Conservation (phyloP, 2,888 invertebrate species). For the Cerceris rybyensis region DNA sequence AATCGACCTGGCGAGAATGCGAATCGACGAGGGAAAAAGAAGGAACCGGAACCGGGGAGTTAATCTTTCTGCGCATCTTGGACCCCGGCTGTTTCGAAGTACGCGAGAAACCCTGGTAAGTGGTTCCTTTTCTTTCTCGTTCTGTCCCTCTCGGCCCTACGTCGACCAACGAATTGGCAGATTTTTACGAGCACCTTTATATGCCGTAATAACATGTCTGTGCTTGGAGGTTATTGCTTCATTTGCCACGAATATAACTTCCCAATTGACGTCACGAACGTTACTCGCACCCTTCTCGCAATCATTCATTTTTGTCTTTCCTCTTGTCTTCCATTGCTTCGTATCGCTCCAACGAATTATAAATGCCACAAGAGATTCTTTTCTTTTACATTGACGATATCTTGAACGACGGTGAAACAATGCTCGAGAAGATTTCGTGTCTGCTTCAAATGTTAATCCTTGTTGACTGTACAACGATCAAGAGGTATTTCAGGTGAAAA, state of each 20-base stretch:
- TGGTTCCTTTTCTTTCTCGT: slow-evolving; percentile 10
- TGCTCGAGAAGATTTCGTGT: too few relatives aligned
- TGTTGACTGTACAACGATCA: too few relatives aligned
- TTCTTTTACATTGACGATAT: too few relatives aligned
- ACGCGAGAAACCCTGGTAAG: background rate
- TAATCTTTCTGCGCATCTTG: slow-evolving; percentile 17
- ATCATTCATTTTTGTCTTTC: background rate
- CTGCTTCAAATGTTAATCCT: too few relatives aligned
- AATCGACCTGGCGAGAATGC: slow-evolving; percentile 4
- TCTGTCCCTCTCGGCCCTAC: slow-evolving; percentile 2
- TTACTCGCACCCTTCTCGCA: background rate
- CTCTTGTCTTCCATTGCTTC: background rate
- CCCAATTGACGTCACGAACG: slow-evolving; percentile 16
- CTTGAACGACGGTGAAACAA: too few relatives aligned
- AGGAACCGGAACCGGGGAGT: background rate
- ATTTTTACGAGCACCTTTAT: slow-evolving; percentile 73
- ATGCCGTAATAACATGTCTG: slow-evolving; percentile 71
- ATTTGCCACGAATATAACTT: slow-evolving; percentile 70
- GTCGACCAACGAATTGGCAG: slow-evolving; percentile 36
- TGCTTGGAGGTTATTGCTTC: slow-evolving; percentile 69
- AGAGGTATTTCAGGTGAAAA: too few relatives aligned
- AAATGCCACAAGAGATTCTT: too few relatives aligned
- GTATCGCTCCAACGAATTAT: background rate
- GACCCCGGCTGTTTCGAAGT: slow-evolving; percentile 2
- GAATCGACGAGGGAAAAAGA: background rate